Evolutionary conservation across 2,797 vertebrate species (phyloP).

Genomic region (Cyprinella venusta): DNA sequence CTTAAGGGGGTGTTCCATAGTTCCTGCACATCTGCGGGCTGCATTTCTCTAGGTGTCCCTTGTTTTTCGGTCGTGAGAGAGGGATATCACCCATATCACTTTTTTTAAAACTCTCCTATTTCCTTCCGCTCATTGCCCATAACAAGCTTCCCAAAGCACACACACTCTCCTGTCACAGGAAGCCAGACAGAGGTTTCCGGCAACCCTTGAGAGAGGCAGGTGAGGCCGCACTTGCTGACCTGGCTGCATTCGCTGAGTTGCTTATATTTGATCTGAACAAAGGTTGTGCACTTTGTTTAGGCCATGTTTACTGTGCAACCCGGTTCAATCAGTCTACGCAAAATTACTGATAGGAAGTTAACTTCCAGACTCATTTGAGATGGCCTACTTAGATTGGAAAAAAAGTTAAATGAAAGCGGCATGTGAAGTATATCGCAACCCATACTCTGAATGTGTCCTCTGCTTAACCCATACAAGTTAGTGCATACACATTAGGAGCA

Average conservation of each 20-base stretch:
- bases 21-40: conserved; percentile 83
- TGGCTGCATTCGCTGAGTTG: conserved; percentile 35
- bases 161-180: conserved; percentile 66
- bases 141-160: conserved; percentile 59
- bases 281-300: conserved; percentile 16
- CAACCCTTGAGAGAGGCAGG: conserved; percentile 57
- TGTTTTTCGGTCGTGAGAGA: conserved; percentile 77
- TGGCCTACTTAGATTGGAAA: conserved; percentile 16
- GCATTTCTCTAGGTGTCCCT: conserved; percentile 70
- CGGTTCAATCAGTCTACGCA: conserved; percentile 3
- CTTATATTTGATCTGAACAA: conserved; percentile 41
- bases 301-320: conserved; percentile 8
- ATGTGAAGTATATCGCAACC: not conserved
- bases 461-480: too few species aligned
- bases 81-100: conserved; percentile 72
- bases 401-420: not conserved
- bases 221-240: conserved; percentile 57
- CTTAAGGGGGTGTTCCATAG: conserved; percentile 63
- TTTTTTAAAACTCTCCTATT: conserved; percentile 60
- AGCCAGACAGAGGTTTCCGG: conserved; percentile 70
- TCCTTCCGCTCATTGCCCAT: conserved; percentile 75
- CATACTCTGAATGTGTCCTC: not conserved
- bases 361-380: conserved; percentile 28
- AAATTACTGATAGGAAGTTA: conserved; percentile 32
- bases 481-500: not conserved